Percentiles rank a stretch among this genome's conserved stretches.
phyloP scores from a whole-genome alignment of 1,140 invertebrate species.

The Epicauta chinensis region DNA sequence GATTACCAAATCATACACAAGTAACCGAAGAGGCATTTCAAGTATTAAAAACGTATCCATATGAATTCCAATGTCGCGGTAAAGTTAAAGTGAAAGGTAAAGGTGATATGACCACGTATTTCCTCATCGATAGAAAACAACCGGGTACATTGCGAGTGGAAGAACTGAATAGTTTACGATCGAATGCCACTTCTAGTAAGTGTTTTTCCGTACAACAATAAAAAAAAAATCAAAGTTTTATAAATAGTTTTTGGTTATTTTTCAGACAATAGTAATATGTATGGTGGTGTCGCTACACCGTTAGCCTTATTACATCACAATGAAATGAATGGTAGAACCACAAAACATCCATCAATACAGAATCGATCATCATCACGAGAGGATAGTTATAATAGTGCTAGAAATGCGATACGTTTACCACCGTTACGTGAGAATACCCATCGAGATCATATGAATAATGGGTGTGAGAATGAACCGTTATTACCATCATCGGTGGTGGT shows the following conservation, averaged over 20 bases:
- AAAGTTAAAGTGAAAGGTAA: conserved; percentile 90
- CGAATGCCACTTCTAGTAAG: conserved; percentile 21
- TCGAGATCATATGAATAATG: conserved; percentile 41
- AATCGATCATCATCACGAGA: conserved; percentile 31
- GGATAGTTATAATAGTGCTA: conserved; percentile 29
- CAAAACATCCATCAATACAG: conserved; percentile 32
- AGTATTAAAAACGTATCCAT: conserved; percentile 62
- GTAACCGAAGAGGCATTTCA: conserved; percentile 79
- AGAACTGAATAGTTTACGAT: conserved; percentile 43
- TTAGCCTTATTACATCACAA: conserved; percentile 58
- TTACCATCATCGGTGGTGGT: conserved; percentile 50
- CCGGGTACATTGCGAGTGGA: conserved; percentile 52
- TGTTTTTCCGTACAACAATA: not conserved
- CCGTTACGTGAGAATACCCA: conserved; percentile 34
- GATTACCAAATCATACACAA: conserved; percentile 77
- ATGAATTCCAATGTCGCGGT: conserved; percentile 75
- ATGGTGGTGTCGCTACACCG: conserved; percentile 63
- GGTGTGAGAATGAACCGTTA: conserved; percentile 61
- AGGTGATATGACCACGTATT: conserved; percentile 91
- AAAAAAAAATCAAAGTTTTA: too few species aligned
- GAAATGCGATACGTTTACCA: conserved; percentile 37
- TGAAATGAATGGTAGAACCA: conserved; percentile 34
- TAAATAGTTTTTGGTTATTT: not conserved
- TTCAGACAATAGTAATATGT: conserved; percentile 46
- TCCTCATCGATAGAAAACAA: conserved; percentile 65